These are phyloP conservation scores for Conus ventricosus DNA, from an alignment of 1,140 invertebrate genomes.

Conservation along the genomic window DNA sequence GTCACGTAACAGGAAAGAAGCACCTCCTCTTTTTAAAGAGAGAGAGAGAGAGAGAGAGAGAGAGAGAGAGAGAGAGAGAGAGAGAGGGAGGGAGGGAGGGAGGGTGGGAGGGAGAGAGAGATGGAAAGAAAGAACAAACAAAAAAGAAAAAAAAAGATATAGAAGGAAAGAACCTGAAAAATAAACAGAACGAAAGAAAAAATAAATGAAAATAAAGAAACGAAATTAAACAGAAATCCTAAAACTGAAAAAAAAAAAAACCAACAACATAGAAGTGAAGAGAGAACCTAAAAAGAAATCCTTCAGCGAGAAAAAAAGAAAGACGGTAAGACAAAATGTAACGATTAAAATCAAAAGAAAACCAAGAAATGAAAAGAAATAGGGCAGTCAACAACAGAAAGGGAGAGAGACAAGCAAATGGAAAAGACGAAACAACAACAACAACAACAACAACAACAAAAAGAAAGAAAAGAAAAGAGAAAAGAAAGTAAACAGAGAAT, in stretches of 20 bases:
- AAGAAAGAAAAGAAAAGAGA: too few relatives aligned
- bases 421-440: background rate
- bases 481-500: too few relatives aligned
- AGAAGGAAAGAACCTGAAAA: background rate
- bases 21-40: too few relatives aligned
- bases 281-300: background rate
- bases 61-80: background rate
- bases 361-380: background rate
- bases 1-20: background rate
- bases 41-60: slow-evolving; percentile 6
- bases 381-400: background rate
- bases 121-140: too few relatives aligned
- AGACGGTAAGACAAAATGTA: background rate
- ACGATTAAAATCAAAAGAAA: too few relatives aligned
- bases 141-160: too few relatives aligned
- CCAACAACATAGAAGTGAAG: too few relatives aligned
- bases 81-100: background rate
- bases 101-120: background rate
- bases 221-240: background rate
- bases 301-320: background rate
- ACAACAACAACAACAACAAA: too few relatives aligned
- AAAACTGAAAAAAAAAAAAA: background rate
- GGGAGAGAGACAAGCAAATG: background rate
- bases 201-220: background rate
- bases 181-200: background rate